Evolutionary conservation across 2,888 invertebrate genomes (phyloP).

Genomic region (Ryuthela nishihirai): DNA sequence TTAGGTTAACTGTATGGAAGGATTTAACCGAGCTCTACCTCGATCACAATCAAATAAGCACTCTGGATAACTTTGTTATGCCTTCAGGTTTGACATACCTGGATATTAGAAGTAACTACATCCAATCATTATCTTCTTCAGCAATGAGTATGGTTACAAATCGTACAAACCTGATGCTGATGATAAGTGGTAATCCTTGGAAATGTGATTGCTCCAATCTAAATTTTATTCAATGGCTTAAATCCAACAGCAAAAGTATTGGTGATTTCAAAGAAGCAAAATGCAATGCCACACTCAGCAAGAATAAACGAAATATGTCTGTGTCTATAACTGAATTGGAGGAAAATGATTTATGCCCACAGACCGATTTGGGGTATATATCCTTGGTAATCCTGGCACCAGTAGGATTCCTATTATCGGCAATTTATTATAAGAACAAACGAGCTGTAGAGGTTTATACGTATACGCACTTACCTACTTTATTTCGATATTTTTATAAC

Average conservation of each 20-base stretch:
- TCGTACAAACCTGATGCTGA: constrained; percentile 2
- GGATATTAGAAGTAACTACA: constrained; percentile 4
- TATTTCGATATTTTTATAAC: constrained; percentile 38
- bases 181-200: constrained; percentile 8
- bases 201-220: constrained; percentile 15
- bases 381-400: no score
- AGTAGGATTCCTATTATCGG: no score
- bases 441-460: constrained; percentile 41
- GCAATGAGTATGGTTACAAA: constrained; percentile 3
- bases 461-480: constrained; percentile 39
- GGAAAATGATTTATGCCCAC: constrained; percentile 8
- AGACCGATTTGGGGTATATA: no score
- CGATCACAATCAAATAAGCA: constrained; percentile 9
- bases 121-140: neutral
- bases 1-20: constrained; percentile 4
- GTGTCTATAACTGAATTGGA: no score
- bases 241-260: neutral
- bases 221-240: neutral
- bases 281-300: no score
- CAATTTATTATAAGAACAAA: constrained; percentile 41
- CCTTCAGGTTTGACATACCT: constrained; percentile 10
- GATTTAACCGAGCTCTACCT: constrained; percentile 18
- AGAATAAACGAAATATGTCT: no score
- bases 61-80: constrained; percentile 11
- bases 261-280: no score